These are phyloP conservation scores for Styela clava DNA, from an alignment of 23 tunicate species.

Conservation along the genomic window DNA sequence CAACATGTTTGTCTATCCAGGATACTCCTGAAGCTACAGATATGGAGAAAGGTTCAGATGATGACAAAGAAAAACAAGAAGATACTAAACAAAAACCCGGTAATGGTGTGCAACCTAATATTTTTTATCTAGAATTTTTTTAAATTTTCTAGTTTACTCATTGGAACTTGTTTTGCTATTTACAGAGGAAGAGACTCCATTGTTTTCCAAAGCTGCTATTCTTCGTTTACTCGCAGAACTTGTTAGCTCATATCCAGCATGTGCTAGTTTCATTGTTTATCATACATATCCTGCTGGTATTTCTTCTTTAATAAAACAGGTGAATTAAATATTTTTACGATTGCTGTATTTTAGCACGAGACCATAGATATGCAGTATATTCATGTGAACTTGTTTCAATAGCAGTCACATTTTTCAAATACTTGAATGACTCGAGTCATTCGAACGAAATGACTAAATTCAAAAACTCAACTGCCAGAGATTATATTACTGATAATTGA, in stretches of 20 bases:
- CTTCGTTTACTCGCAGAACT: constrained; percentile 91
- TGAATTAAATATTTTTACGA: not conserved
- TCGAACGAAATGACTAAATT: too few relatives aligned
- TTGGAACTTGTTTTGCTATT: constrained; percentile 15
- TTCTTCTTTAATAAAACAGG: constrained; percentile 56
- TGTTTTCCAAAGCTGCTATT: constrained; percentile 77
- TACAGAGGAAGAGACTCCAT: not conserved
- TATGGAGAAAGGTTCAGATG: not conserved
- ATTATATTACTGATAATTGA: too few relatives aligned
- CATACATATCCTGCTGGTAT: constrained; percentile 66
- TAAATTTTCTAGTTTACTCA: too few relatives aligned
- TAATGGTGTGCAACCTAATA: not conserved
- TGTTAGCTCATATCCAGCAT: constrained; percentile 74
- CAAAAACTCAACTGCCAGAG: too few relatives aligned
- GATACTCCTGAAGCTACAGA: not conserved
- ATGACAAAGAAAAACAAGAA: constrained; percentile 1
- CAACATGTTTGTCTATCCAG: too few relatives aligned
- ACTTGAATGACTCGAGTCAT: too few relatives aligned
- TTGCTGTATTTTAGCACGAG: not conserved
- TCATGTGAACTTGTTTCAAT: not conserved
- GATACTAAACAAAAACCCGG: constrained; percentile 1
- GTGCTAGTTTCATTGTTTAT: constrained; percentile 58
- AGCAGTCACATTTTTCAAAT: too few relatives aligned
- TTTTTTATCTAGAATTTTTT: not conserved
- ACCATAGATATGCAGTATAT: not conserved